Base-by-base conservation (phyloP, 92 coral and sea anemone genomes). In the Blastomussa wellsi region DNA sequence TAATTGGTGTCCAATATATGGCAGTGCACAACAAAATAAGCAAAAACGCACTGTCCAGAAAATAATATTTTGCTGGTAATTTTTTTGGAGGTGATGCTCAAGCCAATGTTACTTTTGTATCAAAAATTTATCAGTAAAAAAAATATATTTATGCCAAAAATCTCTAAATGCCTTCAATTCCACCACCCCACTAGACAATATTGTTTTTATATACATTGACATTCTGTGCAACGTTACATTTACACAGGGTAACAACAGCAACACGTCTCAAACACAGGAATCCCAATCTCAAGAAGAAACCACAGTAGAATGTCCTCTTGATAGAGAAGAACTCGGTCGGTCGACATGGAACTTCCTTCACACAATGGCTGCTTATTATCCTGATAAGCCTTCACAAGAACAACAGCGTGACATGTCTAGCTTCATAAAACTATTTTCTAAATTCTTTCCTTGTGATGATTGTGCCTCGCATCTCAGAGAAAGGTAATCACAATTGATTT, bases 341-440 rank as follows among this genome's bases (percentile, higher is more conserved):
- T 90, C 98, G 39, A 92, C 98, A 22, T 96, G 98, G 98, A 92
- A 92, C 24, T 92, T 94, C 73, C 96, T 96, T 62, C 98, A 96
- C 77, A 96, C 98, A 22, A 96, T 95, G 92, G 98, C 98, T 28
- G 98, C 98, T 51, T 92, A 96, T 77, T 96, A 96, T 76, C 98
- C 98, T 14, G 98, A 96, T 37, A 89, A 88, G 42, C 98, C 98
- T 3, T 84, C 94, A 15, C 87, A 76, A 57, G 87, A 81, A 71
- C 96, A 96, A 77, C 95, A 92, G 74, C 60, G 86, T 65, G 95
- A 96, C 66, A 96, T 96, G 98, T 65, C 85, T 65, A 95, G 90
- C 57, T 96, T 96, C 87, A 80, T 96, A 72, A 77, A 84, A 84
- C 84, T 95, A 31, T 96, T 96, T 86, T 89, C 98, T 6, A 91